Evolutionary conservation across 1,140 invertebrate genomes (phyloP), one percentile per base, ranked within the genome.

Genomic region (Hypothenemus hampei): DNA sequence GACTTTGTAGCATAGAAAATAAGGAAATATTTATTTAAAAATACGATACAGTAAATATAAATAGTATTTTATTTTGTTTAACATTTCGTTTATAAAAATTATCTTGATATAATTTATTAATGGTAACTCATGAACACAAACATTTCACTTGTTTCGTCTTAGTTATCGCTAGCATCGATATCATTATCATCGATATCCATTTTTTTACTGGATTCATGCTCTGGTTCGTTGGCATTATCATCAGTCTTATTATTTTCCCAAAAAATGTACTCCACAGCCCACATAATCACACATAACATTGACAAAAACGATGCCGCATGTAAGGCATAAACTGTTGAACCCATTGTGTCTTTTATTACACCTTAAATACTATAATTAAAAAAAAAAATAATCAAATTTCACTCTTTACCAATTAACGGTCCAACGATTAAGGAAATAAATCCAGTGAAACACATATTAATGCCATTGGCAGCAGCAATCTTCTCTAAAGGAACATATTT

Each of bases 361-460:
- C 72, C 72, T 73, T 37, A 48, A 58, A 61, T 13, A 37, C 11
- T 7, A 26, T 20, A 41, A 3, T 4, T 18, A 23, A 16, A 24
- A n/a, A 39, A 37, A 13, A 37, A n/a, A 8, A 16, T 3, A 0
- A 16, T 15, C 47, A n/a, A n/a, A n/a, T n/a, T n/a, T n/a, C n/a
- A n/a, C n/a, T n/a, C n/a, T n/a, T 60, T 69, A 76, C 74, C 74
- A 51, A 76, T 72, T 19, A 75, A 49, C 11, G 74, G 73, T 20
- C 75, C 75, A 18, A 75, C 44, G 3, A 59, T 43, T 13, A 74
- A 59, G 3, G 73, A 73, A 3, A 73, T 44, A 21, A 69, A 52
- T 13, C 77, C 77, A 52, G 73, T 75, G 35, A 70, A 67, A 4
- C 75, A 60, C 69, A 75, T 74, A 49, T 72, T 69, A 19, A 78